A percentile compares a stretch with the other conserved stretches of the same genome.
Evolutionary conservation across 2,888 invertebrate genomes (phyloP).

Genomic region (Cantharis rustica): DNA sequence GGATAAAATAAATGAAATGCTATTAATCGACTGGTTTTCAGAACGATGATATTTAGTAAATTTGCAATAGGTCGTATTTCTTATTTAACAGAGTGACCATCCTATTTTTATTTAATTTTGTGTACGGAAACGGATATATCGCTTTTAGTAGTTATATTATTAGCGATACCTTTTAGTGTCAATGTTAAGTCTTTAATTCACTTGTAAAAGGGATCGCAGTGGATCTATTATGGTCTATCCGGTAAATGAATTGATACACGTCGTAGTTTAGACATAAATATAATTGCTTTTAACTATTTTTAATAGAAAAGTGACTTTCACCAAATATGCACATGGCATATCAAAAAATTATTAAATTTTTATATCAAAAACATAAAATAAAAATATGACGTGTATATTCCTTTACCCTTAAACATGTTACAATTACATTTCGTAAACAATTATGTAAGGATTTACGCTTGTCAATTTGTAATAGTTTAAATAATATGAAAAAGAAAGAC

Average conservation of each 20-base stretch:
- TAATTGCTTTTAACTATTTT: not conserved
- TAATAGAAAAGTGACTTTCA: not conserved
- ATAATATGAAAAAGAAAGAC: not conserved
- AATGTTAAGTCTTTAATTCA: conserved; percentile 3
- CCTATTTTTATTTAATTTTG: conserved; percentile 14
- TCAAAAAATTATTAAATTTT: not conserved
- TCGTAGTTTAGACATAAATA: not conserved
- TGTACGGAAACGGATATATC: conserved; percentile 10
- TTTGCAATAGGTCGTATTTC: conserved; percentile 8
- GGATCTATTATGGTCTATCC: not conserved
- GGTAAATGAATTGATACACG: not conserved
- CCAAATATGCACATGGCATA: not conserved
- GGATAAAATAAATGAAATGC: not conserved
- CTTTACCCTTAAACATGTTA: not conserved
- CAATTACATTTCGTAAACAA: not conserved
- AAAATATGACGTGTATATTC: not conserved
- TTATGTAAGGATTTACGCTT: not conserved
- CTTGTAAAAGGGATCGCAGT: not conserved
- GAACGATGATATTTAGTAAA: not conserved
- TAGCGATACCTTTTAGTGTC: conserved; percentile 11
- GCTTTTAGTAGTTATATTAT: conserved; percentile 10
- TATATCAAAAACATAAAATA: not conserved
- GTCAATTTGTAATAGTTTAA: not conserved
- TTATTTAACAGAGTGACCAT: conserved; percentile 12
- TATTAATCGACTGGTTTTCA: not conserved